Evolutionary conservation across 1,140 invertebrate species (phyloP), one percentile per base, ranked within the genome.

Genomic region (Linepithema humile): DNA sequence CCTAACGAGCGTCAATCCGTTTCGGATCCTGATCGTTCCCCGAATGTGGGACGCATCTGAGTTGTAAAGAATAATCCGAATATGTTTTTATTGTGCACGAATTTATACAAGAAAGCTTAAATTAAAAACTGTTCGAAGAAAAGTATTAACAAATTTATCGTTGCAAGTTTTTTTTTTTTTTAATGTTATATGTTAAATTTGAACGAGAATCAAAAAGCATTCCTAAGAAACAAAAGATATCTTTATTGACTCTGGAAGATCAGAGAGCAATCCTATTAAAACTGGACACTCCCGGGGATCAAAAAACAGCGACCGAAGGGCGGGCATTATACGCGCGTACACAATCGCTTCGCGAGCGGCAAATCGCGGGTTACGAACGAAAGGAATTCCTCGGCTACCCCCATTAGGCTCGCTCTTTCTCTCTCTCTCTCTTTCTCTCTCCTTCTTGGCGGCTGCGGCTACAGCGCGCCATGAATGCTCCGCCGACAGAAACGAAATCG

Each of bases 331-430:
- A 73, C 65, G 59, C 77, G 69, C 72, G 84, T 83, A 85, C 50
- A 62, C 75, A 87, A 69, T 80, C 59, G 72, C n/a, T 29, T 77
- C 65, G 65, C 86, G 82, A 84, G 80, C 80, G 48, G 72, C 65
- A 87, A 78, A 84, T 88, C 86, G 85, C 85, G 85, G 80, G 80
- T 88, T 87, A 85, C 85, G 75, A 88, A 77, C 60, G 64, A 73
- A 64, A 85, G 86, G 83, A 87, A 88, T 87, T 87, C 70, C 70
- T 87, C 64, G 69, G 70, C 74, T 88, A 87, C 74, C 85, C 86
- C 83, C 67, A 88, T 88, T 88, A 88, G 84, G 7, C 23, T 15
- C 38, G 1, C 32, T 23, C n/a, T 12, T 6, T 10, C 17, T 26
- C 17, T 29, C 17, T 23, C n/a, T 60, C 7, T 3, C n/a, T 55